phyloP scores from a whole-genome alignment of 2,797 vertebrate genomes.

The Semaprochilodus insignis region DNA sequence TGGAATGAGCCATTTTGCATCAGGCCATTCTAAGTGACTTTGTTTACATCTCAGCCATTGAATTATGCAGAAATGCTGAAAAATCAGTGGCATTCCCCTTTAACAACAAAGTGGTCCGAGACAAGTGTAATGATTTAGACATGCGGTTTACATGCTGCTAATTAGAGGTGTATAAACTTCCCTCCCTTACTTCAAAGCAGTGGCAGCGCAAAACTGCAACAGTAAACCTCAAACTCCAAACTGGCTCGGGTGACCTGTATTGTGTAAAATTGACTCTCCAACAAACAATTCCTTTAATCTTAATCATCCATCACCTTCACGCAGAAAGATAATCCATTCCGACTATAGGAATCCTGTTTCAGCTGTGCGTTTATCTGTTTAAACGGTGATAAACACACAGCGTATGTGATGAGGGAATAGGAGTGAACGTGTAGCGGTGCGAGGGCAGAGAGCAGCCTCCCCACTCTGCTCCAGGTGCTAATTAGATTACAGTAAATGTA shows the following conservation, averaged over 20 bases:
- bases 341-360: background rate
- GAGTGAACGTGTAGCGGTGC: background rate
- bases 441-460: constrained; percentile 30
- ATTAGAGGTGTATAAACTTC: background rate
- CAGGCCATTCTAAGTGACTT: too few species aligned
- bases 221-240: background rate
- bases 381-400: constrained; percentile 21
- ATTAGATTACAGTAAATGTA: constrained; percentile 61
- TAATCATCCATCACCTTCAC: background rate
- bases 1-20: too few species aligned
- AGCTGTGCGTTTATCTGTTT: constrained; percentile 20
- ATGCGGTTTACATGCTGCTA: background rate
- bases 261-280: background rate
- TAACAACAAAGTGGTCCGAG: too few species aligned
- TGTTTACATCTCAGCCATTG: too few species aligned
- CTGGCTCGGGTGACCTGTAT: background rate
- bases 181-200: background rate
- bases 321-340: background rate
- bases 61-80: too few species aligned
- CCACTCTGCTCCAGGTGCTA: constrained; percentile 53
- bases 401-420: constrained; percentile 22
- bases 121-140: too few species aligned
- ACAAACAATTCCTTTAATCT: background rate
- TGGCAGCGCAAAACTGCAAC: background rate
- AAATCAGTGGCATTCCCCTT: too few species aligned